These are phyloP conservation scores for Lysiphlebus fabarum DNA, from an alignment of 1,140 invertebrate species.

Conservation along the genomic window DNA sequence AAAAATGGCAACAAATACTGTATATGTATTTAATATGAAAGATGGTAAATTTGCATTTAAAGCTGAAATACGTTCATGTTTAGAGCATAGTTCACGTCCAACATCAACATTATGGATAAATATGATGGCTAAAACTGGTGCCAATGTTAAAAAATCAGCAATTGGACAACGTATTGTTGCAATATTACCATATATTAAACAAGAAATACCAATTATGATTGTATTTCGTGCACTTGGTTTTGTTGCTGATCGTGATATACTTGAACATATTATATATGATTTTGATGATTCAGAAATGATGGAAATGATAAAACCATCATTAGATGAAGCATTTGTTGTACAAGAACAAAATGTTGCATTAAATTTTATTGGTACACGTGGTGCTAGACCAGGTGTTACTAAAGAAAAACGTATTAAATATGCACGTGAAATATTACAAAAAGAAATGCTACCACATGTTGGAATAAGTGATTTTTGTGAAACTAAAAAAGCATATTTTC, in stretches of 20 bases:
- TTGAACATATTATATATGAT: constrained; percentile 99
- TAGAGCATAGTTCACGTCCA: constrained; percentile 90
- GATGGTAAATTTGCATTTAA: constrained; percentile 97
- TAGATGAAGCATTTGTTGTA: constrained; percentile 99
- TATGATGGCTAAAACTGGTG: constrained; percentile 95
- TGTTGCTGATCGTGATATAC: constrained; percentile 96
- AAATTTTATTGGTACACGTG: constrained; percentile 96
- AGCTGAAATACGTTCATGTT: constrained; percentile 92
- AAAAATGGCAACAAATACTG: constrained; percentile 99
- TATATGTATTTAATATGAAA: constrained; percentile 99
- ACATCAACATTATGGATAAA: constrained; percentile 98
- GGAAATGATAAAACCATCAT: constrained; percentile 99
- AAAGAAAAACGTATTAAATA: constrained; percentile 99
- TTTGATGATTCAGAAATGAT: constrained; percentile 99
- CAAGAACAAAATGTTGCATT: constrained; percentile 98
- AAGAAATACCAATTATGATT: constrained; percentile 99
- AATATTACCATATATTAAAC: constrained; percentile 97
- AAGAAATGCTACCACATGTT: constrained; percentile 99
- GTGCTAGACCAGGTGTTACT: constrained; percentile 94
- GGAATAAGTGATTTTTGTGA: constrained; percentile 99
- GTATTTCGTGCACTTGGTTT: constrained; percentile 96
- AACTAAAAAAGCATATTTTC: constrained; percentile 97
- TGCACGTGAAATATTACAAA: constrained; percentile 97
- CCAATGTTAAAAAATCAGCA: constrained; percentile 90
- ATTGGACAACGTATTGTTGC: constrained; percentile 98